Percentiles rank a stretch among this genome's conserved stretches.
phyloP scores from a whole-genome alignment of 2,113 vertebrate species.

The Octodon degus region DNA sequence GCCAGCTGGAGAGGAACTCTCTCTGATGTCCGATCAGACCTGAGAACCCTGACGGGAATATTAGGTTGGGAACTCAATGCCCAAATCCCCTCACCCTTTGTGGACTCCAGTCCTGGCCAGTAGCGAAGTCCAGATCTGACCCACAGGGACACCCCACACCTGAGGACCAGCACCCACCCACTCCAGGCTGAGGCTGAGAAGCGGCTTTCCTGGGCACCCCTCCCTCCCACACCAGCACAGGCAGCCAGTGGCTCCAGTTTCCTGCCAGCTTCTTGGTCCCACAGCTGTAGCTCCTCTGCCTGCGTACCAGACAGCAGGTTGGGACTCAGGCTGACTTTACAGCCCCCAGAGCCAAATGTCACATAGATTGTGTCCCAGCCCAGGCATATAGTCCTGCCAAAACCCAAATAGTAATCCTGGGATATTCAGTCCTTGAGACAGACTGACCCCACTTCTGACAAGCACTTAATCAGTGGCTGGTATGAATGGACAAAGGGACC shows the following conservation, averaged over 20 bases:
- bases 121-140: accelerated
- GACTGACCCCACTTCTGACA: background rate
- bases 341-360: background rate
- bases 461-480: background rate
- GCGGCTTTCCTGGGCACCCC: background rate
- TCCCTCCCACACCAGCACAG: background rate
- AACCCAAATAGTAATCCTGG: background rate
- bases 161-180: background rate
- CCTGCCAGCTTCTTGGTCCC: background rate
- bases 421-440: background rate
- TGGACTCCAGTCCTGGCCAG: background rate
- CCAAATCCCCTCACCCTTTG: background rate
- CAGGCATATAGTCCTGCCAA: background rate
- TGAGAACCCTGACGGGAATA: background rate
- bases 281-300: background rate
- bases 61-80: background rate
- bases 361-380: background rate
- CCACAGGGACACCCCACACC: too few relatives aligned
- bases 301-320: background rate
- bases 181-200: background rate
- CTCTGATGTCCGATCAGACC: background rate
- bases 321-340: background rate
- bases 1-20: background rate
- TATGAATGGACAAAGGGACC: background rate
- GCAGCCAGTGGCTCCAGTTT: background rate